Evolutionary conservation across 1,140 invertebrate genomes (phyloP).

Genomic region (Platyscapa corneri): DNA sequence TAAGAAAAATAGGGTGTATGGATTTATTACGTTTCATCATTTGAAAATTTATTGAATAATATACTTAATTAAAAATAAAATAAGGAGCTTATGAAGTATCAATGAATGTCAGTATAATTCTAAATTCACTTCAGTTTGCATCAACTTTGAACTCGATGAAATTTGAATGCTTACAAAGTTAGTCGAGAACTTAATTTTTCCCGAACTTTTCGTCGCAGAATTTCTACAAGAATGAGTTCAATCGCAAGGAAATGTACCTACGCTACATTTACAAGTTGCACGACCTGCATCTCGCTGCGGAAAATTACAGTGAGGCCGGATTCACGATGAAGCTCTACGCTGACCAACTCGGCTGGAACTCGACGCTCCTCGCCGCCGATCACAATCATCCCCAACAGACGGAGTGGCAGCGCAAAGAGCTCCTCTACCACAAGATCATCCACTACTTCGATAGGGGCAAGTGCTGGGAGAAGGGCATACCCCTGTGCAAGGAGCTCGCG

Average conservation of each 20-base stretch:
- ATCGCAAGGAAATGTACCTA: constrained; percentile 96
- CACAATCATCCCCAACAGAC: constrained; percentile 81
- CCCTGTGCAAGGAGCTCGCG: constrained; percentile 93
- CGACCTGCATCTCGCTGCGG: constrained; percentile 92
- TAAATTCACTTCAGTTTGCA: too few relatives aligned
- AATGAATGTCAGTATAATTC: too few relatives aligned
- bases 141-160: too few relatives aligned
- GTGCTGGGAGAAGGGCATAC: constrained; percentile 97
- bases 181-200: not conserved
- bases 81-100: too few relatives aligned
- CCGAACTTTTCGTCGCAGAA: constrained; percentile 78
- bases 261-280: constrained; percentile 97
- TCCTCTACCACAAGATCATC: constrained; percentile 92
- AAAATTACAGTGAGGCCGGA: constrained; percentile 97
- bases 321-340: constrained; percentile 96
- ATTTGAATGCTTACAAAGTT: not conserved
- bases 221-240: constrained; percentile 97
- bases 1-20: too few relatives aligned
- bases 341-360: constrained; percentile 91
- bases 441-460: constrained; percentile 96
- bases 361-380: constrained; percentile 79
- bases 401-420: constrained; percentile 95
- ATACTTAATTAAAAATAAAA: too few relatives aligned
- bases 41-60: too few relatives aligned
- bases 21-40: too few relatives aligned